Evolutionary conservation across 2,797 vertebrate genomes (phyloP), one percentile per base, ranked within the genome.

Genomic region (Uromys caudimaculatus): DNA sequence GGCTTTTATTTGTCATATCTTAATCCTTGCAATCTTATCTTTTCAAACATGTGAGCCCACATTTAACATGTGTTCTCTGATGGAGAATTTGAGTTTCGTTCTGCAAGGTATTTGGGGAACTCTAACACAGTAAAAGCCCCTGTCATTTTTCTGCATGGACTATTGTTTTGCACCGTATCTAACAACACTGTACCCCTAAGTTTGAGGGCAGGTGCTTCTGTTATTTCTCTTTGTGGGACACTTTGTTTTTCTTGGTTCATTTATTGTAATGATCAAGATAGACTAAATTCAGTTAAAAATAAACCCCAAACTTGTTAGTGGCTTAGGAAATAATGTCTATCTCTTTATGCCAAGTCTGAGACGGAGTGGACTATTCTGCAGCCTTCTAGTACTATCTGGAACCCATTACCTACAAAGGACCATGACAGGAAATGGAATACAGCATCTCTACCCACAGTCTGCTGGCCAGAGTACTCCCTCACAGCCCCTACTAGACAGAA

Each of bases 41-140:
- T 92, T 92, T 76, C 77, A n/a, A 95, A 58, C 69, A 84, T 88
- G 71, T 83, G 35, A 86, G 38, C 4, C 12, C 92, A 83, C n/a
- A 85, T 93, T 90, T 95, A 94, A 87, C 64, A 4, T 62, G 58
- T 88, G 1, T 71, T 88, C 76, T 27, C 47, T 77, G 10, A 56
- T 32, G 58, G 21, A 86, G 38, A 87, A 91, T 83, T 95, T 93
- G 38, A 41, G 52, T 91, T 96, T 90, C 50, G 64, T 95, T 94
- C 47, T 87, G 4, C 38, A 81, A 27, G 38, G 3, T 67, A 38
- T 44, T 62, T 78, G 35, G 38, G 58, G 44, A 0, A 6, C 8
- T 69, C 2, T 79, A 89, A 52, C 2, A 52, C 41, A 87, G 3
- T 82, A 4, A 50, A 50, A 24, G 6, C 17, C 19, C 24, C 21